Conservation (phyloP, 2,113 vertebrate genomes). For the Phrynosoma blainvillii region DNA sequence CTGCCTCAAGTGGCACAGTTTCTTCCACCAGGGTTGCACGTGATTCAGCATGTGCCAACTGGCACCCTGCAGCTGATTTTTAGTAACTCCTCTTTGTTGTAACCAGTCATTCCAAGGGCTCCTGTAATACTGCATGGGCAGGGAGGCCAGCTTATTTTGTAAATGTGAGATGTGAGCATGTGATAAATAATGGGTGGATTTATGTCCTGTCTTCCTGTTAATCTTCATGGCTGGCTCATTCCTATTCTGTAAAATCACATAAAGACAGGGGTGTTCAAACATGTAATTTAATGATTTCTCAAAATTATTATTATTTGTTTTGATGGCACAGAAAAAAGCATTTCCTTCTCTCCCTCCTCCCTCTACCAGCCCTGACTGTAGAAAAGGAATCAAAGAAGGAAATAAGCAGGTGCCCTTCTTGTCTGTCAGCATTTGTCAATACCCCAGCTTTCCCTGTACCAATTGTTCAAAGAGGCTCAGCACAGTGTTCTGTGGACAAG, state of each 20-base stretch:
- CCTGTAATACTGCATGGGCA: background rate
- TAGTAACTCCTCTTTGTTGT: background rate
- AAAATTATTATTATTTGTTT: conserved; percentile 32
- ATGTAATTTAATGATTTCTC: conserved; percentile 36
- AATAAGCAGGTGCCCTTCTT: conserved; percentile 1
- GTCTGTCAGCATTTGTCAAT: background rate
- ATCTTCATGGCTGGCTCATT: background rate
- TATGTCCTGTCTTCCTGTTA: background rate
- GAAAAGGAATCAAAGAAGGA: conserved; percentile 8
- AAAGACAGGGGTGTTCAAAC: conserved; percentile 25
- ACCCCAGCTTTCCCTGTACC: background rate
- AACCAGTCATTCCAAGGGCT: background rate
- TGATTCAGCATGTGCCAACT: background rate
- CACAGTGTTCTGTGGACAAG: background rate
- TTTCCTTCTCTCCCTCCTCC: background rate
- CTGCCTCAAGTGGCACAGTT: background rate
- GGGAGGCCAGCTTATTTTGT: background rate
- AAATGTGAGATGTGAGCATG: background rate
- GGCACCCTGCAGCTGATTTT: background rate
- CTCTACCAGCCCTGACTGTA: background rate
- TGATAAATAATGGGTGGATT: background rate
- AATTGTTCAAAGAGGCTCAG: background rate
- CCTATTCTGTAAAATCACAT: conserved; percentile 14
- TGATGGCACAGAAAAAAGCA: background rate
- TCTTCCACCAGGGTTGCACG: background rate